These are phyloP conservation scores for Zaprionus capensis DNA, from an alignment of 1,140 invertebrate species.

Conservation along the genomic window DNA sequence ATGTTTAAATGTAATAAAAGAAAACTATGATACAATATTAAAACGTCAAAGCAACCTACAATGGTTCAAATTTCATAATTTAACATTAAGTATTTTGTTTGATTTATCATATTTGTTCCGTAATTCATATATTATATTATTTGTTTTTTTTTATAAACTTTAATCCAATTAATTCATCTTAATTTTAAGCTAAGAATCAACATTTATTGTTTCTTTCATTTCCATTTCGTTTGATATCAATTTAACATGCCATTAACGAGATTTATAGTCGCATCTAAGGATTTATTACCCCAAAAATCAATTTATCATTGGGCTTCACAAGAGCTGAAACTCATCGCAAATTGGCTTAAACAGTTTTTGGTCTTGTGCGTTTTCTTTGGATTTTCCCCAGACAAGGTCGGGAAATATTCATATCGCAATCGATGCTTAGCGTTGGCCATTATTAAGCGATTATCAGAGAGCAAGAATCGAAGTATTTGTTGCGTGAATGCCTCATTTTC, in stretches of 20 bases:
- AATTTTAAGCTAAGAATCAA: not conserved
- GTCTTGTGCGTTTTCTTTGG: not conserved
- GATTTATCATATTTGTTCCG: too few species aligned
- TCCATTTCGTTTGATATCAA: not conserved
- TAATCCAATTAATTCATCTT: too few species aligned
- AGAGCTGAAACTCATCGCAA: not conserved
- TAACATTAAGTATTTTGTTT: too few species aligned
- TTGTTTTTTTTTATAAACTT: not conserved
- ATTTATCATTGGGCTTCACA: conserved; percentile 1
- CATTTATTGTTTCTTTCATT: not conserved
- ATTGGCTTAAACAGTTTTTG: not conserved
- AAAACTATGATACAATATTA: too few species aligned
- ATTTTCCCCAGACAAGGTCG: not conserved
- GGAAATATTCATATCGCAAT: conserved; percentile 11
- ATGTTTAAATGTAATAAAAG: too few species aligned
- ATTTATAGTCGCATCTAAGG: not conserved
- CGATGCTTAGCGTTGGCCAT: conserved; percentile 34
- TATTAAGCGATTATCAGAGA: conserved; percentile 65
- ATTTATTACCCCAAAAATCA: not conserved
- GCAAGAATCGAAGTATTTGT: conserved; percentile 42
- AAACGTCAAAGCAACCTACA: too few species aligned
- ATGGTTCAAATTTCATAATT: too few species aligned
- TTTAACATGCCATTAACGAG: not conserved
- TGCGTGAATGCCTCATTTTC: conserved; percentile 59
- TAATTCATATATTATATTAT: not conserved